A percentile compares a stretch with the other conserved stretches of the same genome.
Evolutionary conservation across 2,888 invertebrate genomes (phyloP).

Genomic region (Phragmatobia fuliginosa): DNA sequence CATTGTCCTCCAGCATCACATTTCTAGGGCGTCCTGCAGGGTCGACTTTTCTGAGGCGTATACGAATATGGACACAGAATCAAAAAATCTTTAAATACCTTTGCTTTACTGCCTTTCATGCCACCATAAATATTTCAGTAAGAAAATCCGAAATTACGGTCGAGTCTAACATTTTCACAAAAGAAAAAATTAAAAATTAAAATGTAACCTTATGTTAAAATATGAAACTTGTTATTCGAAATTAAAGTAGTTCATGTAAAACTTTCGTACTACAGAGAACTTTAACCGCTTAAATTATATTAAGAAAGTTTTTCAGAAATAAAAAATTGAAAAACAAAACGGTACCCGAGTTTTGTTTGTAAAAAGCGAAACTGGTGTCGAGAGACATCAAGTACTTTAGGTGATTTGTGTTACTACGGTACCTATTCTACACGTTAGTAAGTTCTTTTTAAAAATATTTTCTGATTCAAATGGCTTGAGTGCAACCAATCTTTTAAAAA

Average conservation of each 20-base stretch:
- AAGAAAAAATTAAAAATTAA: not conserved
- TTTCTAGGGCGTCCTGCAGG: too few relatives aligned
- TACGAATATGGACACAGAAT: not conserved
- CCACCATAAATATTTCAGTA: not conserved
- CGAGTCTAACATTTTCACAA: not conserved
- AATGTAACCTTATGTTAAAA: not conserved
- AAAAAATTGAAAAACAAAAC: slow-evolving; percentile 9
- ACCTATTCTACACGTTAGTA: not conserved
- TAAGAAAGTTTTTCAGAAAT: not conserved
- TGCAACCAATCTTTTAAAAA: slow-evolving; percentile 47
- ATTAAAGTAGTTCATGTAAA: not conserved
- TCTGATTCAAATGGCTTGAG: slow-evolving; percentile 44
- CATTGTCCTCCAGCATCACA: too few relatives aligned
- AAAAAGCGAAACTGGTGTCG: not conserved
- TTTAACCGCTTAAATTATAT: slow-evolving; percentile 1
- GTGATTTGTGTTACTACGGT: slow-evolving; percentile 35
- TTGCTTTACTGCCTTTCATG: not conserved
- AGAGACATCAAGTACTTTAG: slow-evolving; percentile 6
- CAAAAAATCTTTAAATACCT: not conserved
- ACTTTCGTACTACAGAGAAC: not conserved
- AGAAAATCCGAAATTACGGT: not conserved
- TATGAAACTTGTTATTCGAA: not conserved
- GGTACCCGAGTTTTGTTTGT: not conserved
- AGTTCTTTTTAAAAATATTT: slow-evolving; percentile 48
- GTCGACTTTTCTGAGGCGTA: too few relatives aligned